These are phyloP conservation scores for Sebastes trivittatus DNA, from an alignment of 2,797 vertebrate genomes.

Conservation along the genomic window DNA sequence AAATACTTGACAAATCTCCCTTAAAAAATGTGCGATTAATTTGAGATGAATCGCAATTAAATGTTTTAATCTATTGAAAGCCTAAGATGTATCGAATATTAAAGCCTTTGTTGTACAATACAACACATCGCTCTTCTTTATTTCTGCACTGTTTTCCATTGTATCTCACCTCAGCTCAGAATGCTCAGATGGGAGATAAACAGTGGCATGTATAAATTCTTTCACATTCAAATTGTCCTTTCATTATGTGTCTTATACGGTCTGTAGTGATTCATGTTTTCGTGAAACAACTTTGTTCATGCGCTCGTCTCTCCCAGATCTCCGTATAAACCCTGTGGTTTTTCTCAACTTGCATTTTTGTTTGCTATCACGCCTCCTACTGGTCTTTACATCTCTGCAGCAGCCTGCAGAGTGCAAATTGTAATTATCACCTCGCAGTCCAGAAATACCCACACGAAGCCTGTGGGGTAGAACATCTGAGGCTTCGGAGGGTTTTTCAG, in stretches of 20 bases:
- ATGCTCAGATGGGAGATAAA: not conserved
- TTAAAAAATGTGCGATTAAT: too few species aligned
- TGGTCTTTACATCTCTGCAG: slow-evolving; percentile 27
- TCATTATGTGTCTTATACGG: not conserved
- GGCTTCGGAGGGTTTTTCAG: slow-evolving; percentile 23
- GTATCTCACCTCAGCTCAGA: not conserved
- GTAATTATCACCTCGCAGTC: slow-evolving; percentile 63
- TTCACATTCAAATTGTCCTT: not conserved
- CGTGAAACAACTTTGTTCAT: not conserved
- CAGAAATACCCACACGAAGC: slow-evolving; percentile 53
- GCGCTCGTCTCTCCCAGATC: not conserved
- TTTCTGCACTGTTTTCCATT: not conserved
- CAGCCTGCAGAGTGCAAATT: slow-evolving; percentile 49
- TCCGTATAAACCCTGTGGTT: not conserved
- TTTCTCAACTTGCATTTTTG: not conserved
- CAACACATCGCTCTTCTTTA: not conserved
- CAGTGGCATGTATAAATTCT: not conserved
- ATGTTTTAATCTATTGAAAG: too few species aligned
- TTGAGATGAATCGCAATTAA: too few species aligned
- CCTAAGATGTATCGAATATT: not conserved
- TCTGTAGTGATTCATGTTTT: not conserved
- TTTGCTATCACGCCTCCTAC: slow-evolving; percentile 30
- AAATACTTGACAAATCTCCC: too few species aligned
- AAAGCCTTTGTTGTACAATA: not conserved
- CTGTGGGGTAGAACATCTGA: slow-evolving; percentile 11